These are phyloP conservation scores for Periophthalmodon schlosseri DNA, from an alignment of 2,113 vertebrate species.

Conservation along the genomic window DNA sequence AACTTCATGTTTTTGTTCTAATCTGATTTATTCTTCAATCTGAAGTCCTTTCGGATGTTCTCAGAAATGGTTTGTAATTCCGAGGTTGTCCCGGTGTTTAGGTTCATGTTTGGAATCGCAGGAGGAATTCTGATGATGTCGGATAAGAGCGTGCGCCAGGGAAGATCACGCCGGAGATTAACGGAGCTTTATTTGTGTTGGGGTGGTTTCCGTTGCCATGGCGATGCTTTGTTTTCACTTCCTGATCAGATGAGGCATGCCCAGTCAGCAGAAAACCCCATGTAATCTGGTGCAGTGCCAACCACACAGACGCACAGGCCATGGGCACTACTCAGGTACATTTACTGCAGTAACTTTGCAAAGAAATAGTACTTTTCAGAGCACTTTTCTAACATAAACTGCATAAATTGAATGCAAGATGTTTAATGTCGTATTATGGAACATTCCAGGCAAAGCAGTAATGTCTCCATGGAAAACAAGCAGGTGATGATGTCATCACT, in stretches of 20 bases:
- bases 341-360: too few relatives aligned
- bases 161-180: not conserved
- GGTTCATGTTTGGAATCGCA: not conserved
- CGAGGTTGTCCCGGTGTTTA: not conserved
- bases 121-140: not conserved
- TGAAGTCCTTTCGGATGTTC: too few relatives aligned
- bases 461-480: too few relatives aligned
- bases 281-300: conserved; percentile 6
- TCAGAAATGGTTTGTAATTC: not conserved
- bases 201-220: conserved; percentile 29
- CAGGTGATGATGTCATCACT: too few relatives aligned
- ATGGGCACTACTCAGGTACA: too few relatives aligned
- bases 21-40: too few relatives aligned
- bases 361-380: too few relatives aligned
- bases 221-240: conserved; percentile 60
- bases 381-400: too few relatives aligned
- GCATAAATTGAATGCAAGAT: too few relatives aligned
- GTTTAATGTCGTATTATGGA: too few relatives aligned
- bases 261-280: conserved; percentile 32
- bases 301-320: not conserved
- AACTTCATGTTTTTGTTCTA: too few relatives aligned
- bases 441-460: too few relatives aligned
- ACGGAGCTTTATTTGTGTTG: conserved; percentile 42
- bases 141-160: not conserved
- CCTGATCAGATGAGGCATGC: conserved; percentile 38